Evolutionary conservation across 2,113 vertebrate genomes (phyloP), one percentile per base, ranked within the genome.

Genomic region (Pollimyrus isidori): DNA sequence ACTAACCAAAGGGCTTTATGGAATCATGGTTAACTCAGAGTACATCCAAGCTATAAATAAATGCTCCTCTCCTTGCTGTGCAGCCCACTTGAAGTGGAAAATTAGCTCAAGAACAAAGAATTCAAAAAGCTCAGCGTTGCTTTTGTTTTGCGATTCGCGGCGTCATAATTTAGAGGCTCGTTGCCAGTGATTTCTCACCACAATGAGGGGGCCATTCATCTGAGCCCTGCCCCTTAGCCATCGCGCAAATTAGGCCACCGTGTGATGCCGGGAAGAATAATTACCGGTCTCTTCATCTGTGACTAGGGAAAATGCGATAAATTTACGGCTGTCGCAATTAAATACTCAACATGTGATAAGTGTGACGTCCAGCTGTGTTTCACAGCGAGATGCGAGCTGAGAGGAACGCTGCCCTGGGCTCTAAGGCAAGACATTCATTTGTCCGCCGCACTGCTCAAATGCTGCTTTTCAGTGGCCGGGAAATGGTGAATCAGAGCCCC

Each of bases 231-330:
- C 48, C 49, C 62, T 42, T 56, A 4, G 83, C 69, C 52, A 6
- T 46, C 23, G 10, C 39, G 46, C 49, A 89, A 89, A 87, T 89
- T 35, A 88, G 82, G 42, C 21, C 48, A 46, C 84, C 46, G 45
- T 45, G n/a, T 62, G 84, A 46, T 62, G 90, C 46, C 3, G 56
- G 10, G 6, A 80, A 26, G 69, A 89, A 58, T 89, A 90, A 90
- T 89, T 53, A 89, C 48, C 1, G 56, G 19, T 39, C 49, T 87
- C 73, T 90, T 90, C 42, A 87, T 80, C 49, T 48, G 48, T 49
- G 4, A n/a, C 90, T 62, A 49, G 90, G 35, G 45, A 87, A 89
- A 80, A n/a, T 0, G 2, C 42, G 49, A 87, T 56, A 89, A 87
- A 89, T 87, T 52, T 85, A 46, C 4, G 39, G 65, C 23, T 15